Conservation (phyloP, 2,113 vertebrate genomes). For the Pachyramphus minor region DNA sequence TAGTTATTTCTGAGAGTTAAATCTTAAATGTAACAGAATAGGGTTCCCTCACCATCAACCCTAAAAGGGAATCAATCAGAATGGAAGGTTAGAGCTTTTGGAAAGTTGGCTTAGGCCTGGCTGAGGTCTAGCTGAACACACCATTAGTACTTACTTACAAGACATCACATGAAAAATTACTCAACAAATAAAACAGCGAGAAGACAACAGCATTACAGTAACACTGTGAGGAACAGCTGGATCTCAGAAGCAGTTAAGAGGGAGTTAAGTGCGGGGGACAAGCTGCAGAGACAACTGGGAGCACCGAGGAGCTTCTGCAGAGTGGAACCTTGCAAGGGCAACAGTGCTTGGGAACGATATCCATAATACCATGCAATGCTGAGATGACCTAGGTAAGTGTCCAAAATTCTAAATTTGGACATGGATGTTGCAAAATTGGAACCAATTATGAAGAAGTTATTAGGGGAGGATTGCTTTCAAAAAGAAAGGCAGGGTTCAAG, state of each 20-base stretch:
- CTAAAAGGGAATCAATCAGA: not conserved
- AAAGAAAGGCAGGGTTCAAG: not conserved
- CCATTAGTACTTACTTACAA: not conserved
- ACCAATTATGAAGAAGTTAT: not conserved
- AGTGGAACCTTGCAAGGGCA: not conserved
- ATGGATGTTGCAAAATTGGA: not conserved
- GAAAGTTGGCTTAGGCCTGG: not conserved
- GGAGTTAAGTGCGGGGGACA: not conserved
- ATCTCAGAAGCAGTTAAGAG: not conserved
- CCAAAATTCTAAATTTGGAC: not conserved
- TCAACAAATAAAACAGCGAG: not conserved
- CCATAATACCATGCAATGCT: not conserved
- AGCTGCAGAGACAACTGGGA: not conserved
- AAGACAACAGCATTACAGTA: not conserved
- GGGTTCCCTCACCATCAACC: not conserved
- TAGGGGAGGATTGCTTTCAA: not conserved
- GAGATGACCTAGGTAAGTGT: not conserved
- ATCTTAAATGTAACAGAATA: not conserved
- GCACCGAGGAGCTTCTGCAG: not conserved
- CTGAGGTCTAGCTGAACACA: not conserved
- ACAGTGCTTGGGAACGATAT: not conserved
- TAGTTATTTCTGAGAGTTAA: not conserved
- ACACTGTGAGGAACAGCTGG: not conserved
- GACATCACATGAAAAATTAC: not conserved
- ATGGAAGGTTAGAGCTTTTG: rapidly evolving